Evolutionary conservation across 2,797 vertebrate species (phyloP).

Genomic region (Antrozous pallidus): DNA sequence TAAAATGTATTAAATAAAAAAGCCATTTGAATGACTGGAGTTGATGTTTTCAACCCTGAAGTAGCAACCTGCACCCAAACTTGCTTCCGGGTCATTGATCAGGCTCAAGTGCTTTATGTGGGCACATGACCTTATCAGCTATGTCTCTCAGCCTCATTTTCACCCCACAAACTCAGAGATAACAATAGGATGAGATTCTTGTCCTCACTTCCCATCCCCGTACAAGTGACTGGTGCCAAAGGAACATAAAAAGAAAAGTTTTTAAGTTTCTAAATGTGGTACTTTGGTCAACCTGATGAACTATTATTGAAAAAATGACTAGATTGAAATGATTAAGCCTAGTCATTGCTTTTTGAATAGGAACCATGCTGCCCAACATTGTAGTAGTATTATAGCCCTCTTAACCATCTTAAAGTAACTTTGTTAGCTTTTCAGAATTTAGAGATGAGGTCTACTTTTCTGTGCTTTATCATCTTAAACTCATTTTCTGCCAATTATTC

Average conservation of each 20-base stretch:
- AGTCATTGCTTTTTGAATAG: background rate
- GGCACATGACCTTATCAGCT: background rate
- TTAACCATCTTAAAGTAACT: background rate
- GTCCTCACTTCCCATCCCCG: background rate
- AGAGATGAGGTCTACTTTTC: background rate
- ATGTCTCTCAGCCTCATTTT: background rate
- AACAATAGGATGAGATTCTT: background rate
- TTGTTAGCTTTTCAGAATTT: conserved; percentile 23
- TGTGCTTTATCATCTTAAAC: background rate
- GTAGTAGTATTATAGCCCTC: background rate
- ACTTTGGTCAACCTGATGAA: background rate
- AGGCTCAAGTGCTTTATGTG: background rate
- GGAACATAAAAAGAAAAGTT: background rate
- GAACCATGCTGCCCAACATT: background rate
- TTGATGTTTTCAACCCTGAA: conserved; percentile 3
- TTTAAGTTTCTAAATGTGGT: background rate
- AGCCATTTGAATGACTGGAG: background rate
- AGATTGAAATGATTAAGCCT: background rate
- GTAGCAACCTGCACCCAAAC: background rate
- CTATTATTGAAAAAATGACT: background rate
- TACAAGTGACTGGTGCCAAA: background rate
- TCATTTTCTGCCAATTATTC: conserved; percentile 2
- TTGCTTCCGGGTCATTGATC: background rate
- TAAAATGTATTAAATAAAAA: conserved; percentile 17
- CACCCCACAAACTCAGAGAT: background rate